Evolutionary conservation across 2,797 vertebrate genomes (phyloP).

Genomic region (Prunella strophiata): DNA sequence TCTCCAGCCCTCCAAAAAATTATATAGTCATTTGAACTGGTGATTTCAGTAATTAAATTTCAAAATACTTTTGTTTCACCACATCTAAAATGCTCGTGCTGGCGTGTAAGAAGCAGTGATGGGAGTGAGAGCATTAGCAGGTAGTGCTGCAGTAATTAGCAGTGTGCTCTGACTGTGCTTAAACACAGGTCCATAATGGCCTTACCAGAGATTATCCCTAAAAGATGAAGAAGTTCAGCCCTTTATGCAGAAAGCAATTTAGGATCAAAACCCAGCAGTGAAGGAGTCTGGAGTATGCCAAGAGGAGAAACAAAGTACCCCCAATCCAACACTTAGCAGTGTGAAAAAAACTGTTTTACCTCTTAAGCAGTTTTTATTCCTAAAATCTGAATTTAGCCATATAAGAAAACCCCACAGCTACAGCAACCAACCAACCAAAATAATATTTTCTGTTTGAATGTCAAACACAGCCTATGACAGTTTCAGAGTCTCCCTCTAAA

Average conservation of each 20-base stretch:
- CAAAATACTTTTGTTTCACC: background rate
- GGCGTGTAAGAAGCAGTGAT: background rate
- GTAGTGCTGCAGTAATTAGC: slow-evolving; percentile 28
- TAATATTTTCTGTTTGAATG: background rate
- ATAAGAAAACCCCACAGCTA: background rate
- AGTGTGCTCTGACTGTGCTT: background rate
- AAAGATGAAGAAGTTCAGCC: background rate
- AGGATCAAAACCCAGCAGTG: background rate
- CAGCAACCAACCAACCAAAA: background rate
- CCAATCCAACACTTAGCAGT: background rate
- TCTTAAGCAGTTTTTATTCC: background rate
- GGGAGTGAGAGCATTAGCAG: background rate
- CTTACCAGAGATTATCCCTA: background rate
- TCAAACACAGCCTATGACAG: background rate
- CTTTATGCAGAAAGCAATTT: background rate
- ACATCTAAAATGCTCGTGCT: background rate
- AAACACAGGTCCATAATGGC: background rate
- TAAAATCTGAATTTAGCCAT: background rate
- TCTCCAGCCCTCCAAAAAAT: background rate
- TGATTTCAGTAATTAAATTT: background rate
- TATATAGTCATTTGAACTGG: background rate
- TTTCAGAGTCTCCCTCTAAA: background rate
- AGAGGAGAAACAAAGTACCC: background rate
- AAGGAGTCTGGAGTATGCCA: background rate
- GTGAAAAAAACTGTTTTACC: background rate